Conservation (phyloP, 2,113 vertebrate genomes). For the Lagenorhynchus albirostris region DNA sequence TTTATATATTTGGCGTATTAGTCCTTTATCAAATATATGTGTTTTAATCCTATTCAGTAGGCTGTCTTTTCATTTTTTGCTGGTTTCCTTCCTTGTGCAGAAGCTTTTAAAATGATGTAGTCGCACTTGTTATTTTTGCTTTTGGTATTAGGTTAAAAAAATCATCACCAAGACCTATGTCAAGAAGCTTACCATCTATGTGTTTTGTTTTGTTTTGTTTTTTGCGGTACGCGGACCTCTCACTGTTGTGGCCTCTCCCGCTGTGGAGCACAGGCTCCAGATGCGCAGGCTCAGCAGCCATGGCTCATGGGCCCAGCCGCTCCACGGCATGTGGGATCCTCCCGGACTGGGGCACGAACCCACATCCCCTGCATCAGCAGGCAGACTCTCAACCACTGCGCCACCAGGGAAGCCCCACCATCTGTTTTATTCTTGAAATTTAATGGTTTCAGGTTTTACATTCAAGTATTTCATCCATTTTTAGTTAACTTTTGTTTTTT, state of each 20-base stretch:
- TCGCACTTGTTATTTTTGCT: background rate
- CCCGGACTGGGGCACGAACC: too few relatives aligned
- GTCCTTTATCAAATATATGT: background rate
- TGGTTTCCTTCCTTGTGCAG: background rate
- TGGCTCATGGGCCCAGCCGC: too few relatives aligned
- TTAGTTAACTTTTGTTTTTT: background rate
- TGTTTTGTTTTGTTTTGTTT: background rate
- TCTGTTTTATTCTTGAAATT: background rate
- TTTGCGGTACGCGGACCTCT: too few relatives aligned
- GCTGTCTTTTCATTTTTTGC: background rate
- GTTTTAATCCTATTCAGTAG: background rate
- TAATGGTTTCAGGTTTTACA: background rate
- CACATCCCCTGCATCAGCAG: too few relatives aligned
- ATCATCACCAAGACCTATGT: background rate
- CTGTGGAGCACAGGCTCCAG: too few relatives aligned
- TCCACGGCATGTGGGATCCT: too few relatives aligned
- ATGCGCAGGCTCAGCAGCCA: too few relatives aligned
- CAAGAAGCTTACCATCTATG: background rate
- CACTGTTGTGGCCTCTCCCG: too few relatives aligned
- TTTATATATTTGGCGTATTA: background rate
- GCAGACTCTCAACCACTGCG: too few relatives aligned
- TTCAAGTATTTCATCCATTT: background rate
- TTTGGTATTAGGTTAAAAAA: background rate
- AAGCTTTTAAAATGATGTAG: background rate
- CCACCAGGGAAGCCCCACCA: too few relatives aligned